Evolutionary conservation across 2,113 vertebrate genomes (phyloP).

Genomic region (Campylomormyrus tamandua): DNA sequence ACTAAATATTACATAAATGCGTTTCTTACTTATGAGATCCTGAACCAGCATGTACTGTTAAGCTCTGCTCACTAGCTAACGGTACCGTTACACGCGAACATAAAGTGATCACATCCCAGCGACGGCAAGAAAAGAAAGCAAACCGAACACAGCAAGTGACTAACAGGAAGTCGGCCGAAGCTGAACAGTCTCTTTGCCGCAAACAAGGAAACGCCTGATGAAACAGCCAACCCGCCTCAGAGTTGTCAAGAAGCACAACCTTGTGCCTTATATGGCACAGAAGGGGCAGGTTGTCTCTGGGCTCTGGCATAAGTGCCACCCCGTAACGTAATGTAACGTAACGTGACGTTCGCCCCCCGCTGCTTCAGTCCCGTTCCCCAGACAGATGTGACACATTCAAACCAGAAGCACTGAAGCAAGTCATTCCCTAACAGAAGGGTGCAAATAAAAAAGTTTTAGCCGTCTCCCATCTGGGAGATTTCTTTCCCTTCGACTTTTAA

Average conservation of each 20-base stretch:
- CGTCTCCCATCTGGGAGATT: not conserved
- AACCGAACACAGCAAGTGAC: not conserved
- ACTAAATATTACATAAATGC: not conserved
- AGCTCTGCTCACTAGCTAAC: not conserved
- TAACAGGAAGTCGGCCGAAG: not conserved
- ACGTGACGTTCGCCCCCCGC: not conserved
- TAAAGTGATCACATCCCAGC: not conserved
- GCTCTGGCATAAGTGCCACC: not conserved
- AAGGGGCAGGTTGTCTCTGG: not conserved
- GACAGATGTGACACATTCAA: constrained; percentile 10
- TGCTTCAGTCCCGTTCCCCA: not conserved
- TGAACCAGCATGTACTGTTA: not conserved
- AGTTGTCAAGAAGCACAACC: not conserved
- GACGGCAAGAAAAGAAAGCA: not conserved
- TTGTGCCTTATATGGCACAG: not conserved
- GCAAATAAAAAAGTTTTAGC: not conserved
- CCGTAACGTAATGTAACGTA: not conserved
- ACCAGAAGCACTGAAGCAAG: not conserved
- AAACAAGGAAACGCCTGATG: not conserved
- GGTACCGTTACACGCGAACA: not conserved
- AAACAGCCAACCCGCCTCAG: not conserved
- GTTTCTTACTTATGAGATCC: not conserved
- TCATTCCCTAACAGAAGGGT: not conserved
- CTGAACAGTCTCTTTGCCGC: not conserved
- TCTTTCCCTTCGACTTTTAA: not conserved